Evolutionary conservation across 2,797 vertebrate genomes (phyloP), one percentile per base, ranked within the genome.

Genomic region (Hemitrygon akajei): DNA sequence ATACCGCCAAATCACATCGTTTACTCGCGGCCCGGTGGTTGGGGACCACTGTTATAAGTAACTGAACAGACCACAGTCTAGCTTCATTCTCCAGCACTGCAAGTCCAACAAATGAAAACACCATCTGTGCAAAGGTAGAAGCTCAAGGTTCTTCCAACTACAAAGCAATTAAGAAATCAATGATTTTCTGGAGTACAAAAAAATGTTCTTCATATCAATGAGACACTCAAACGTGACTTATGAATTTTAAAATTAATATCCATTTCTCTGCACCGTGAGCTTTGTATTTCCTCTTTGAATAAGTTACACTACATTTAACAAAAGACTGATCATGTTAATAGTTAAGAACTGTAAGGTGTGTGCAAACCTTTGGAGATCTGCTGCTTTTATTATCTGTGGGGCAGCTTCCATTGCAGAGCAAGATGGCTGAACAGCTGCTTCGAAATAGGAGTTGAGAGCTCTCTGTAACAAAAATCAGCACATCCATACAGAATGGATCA

Each of bases 381-480:
- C 40, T 56, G 4, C 71, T 14, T 75, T 37, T 47, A 47, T 22
- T 69, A 92, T 56, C 37, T 56, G 91, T 11, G 69, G 27, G 40
- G 91, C 14, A 75, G 91, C 4, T 73, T 92, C 84, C 0, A 93
- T 95, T 79, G 73, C 92, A 76, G 95, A 96, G 95, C 97, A 97
- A 22, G 96, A 94, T 60, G 93, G 96, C 93, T 97, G 97, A 95
- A 97, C 94, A 22, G 96, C 95, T 6, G 96, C 95, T 82, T 99
- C 98, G 94, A 99, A 99, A 94, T 96, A 99, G 0, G 97, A 97
- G 95, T 98, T 97, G 94, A 99, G 94, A 0, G 98, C 98, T 95
- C 95, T 97, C 98, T 99, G 95, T 94, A 96, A 75, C 2, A 66
- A 89, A 89, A 89, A 37, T 63, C 16, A 89, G 5, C 7, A 73